These are phyloP conservation scores for Sinella curviseta DNA, from an alignment of 1,140 invertebrate species.

Conservation along the genomic window DNA sequence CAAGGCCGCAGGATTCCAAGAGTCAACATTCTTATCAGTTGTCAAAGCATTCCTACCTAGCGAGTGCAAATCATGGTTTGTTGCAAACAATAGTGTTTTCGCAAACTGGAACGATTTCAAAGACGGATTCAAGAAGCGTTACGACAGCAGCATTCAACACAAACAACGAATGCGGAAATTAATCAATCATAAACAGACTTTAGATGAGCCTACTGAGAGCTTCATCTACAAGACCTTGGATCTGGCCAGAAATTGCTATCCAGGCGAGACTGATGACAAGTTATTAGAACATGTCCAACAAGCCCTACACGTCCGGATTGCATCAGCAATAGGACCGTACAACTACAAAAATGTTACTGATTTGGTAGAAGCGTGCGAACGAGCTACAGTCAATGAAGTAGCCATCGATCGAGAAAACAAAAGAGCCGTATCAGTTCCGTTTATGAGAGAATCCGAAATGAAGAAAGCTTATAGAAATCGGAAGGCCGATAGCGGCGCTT, in stretches of 20 bases:
- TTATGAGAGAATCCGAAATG: neutral
- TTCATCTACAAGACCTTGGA: constrained; percentile 12
- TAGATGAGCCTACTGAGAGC: neutral
- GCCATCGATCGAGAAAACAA: neutral
- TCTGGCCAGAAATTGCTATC: neutral
- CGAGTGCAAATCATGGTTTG: neutral
- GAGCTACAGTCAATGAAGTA: neutral
- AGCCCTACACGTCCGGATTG: neutral
- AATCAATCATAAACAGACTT: neutral
- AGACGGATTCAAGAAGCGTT: neutral
- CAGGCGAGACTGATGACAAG: neutral
- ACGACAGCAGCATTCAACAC: neutral
- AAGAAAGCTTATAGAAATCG: neutral
- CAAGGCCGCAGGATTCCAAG: neutral
- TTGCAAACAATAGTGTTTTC: neutral
- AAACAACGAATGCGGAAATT: neutral
- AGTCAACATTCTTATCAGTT: neutral
- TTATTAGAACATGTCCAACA: neutral
- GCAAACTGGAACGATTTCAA: neutral
- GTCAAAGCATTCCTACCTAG: neutral
- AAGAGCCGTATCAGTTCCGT: neutral
- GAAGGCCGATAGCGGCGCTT: neutral
- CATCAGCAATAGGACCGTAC: neutral
- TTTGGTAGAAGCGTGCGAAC: neutral
- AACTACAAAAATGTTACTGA: neutral